A percentile compares a stretch with the other conserved stretches of the same genome.
These are phyloP conservation scores for Timema cristinae DNA, from an alignment of 2,888 invertebrate genomes.

Conservation along the genomic window DNA sequence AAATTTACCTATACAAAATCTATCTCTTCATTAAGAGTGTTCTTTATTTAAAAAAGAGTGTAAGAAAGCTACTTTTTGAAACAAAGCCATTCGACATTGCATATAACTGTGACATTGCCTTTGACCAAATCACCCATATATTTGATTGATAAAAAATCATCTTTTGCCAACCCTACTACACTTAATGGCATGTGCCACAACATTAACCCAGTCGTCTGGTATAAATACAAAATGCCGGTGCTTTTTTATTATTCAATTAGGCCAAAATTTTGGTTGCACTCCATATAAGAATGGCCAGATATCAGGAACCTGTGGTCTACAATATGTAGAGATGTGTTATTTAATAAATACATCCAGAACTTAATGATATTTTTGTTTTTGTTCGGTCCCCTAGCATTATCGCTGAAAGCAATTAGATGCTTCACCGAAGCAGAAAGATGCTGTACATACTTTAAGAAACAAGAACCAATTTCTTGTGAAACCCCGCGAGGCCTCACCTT, in stretches of 20 bases:
- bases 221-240: constrained; percentile 1
- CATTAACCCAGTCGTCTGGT: constrained; percentile 10
- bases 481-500: constrained; percentile 25
- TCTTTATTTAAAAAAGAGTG: constrained; percentile 13
- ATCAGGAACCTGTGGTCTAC: background rate
- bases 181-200: constrained; percentile 15
- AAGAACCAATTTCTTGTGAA: background rate
- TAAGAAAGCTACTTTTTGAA: constrained; percentile 9
- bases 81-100: constrained; percentile 17
- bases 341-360: background rate
- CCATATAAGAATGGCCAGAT: background rate
- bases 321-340: background rate
- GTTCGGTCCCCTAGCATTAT: background rate
- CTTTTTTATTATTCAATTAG: background rate
- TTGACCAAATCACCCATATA: background rate
- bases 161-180: constrained; percentile 7
- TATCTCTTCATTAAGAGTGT: background rate
- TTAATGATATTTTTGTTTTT: background rate
- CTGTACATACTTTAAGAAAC: background rate
- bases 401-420: background rate
- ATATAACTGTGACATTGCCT: constrained; percentile 12
- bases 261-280: background rate
- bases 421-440: background rate
- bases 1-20: too few relatives aligned
- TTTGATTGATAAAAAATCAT: constrained; percentile 3